Conservation (phyloP, 2,888 invertebrate species). For the Cyaniris semiargus region DNA sequence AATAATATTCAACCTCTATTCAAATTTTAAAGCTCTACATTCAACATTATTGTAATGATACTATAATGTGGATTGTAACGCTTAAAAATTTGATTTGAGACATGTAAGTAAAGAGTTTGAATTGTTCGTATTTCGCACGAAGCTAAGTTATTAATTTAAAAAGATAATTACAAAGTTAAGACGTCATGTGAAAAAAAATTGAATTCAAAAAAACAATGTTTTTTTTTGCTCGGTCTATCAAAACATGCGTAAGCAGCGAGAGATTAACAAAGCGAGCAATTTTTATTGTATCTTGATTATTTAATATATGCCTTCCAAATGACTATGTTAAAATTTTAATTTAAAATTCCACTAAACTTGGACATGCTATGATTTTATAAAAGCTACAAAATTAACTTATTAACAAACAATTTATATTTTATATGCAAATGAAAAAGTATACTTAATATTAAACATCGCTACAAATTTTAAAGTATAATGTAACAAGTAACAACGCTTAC, state of each 20-base stretch:
- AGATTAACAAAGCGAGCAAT: neutral
- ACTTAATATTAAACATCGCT: neutral
- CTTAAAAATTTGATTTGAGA: neutral
- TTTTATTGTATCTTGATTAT: constrained; percentile 1
- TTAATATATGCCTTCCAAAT: neutral
- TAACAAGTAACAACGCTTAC: constrained; percentile 8
- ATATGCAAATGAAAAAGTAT: constrained; percentile 20
- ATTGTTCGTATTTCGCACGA: no score
- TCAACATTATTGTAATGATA: neutral
- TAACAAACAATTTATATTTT: constrained; percentile 22
- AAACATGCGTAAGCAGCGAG: neutral
- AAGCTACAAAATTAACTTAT: constrained; percentile 15
- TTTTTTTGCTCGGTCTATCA: neutral
- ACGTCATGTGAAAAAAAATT: neutral
- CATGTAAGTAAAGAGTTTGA: no score
- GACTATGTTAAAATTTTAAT: constrained; percentile 19
- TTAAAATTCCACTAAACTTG: constrained; percentile 25
- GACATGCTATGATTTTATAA: constrained; percentile 20
- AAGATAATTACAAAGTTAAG: neutral
- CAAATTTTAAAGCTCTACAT: no score
- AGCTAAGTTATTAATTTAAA: neutral
- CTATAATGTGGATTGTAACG: neutral
- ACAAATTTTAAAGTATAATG: constrained; percentile 21
- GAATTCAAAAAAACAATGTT: neutral
- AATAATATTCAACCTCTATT: no score